Base-by-base conservation (phyloP, 2,888 invertebrate genomes). In the Lathronympha strigana region DNA sequence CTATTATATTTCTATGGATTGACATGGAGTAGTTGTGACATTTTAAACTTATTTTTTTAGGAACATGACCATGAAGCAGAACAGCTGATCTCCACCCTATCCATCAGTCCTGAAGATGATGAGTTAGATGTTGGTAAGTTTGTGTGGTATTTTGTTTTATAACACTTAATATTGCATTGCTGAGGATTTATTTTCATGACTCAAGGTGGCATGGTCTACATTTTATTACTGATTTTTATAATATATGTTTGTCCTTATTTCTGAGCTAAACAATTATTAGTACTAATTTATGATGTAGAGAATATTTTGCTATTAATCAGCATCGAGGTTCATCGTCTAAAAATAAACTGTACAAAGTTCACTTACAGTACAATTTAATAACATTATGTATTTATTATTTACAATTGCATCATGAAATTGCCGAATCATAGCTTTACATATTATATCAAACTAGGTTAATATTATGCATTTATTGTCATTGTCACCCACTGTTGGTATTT, bases 51-150 rank as follows among this genome's bases (percentile, higher is more conserved):
- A 28, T 36, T 5, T 23, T 71, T 88, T 92, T 78, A 97, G 96
- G 98, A 99, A 85, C 98, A 96, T 87, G 98, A 98, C 81, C 95
- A 95, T 79, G 97, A 97, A 75, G 98, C 98, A 6, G 99, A 99
- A 85, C 95, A 96, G 76, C 90, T 98, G 73, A 96, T 98, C 74
- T 97, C 98, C 4, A 95, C 96, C 50, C 90, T 98, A 66, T 95
- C 96, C 60, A 87, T 98, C 13, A 96, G 95, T 81, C 94, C 95
- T 33, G 98, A 98, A 80, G 98, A 98, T 84, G 95, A 96, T 76
- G 97, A 98, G 74, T 93, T 97, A 69, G 98, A 98, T 87, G 95
- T 96, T 79, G 94, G 95, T 94, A 81, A 86, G 92, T 76, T 69
- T 13, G 25, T 15, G 3, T n/a, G 31, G 17, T 19, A 51, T 33